These are phyloP conservation scores for Parazoanthus swiftii DNA, from an alignment of 92 coral and sea anemone species.

Conservation along the genomic window DNA sequence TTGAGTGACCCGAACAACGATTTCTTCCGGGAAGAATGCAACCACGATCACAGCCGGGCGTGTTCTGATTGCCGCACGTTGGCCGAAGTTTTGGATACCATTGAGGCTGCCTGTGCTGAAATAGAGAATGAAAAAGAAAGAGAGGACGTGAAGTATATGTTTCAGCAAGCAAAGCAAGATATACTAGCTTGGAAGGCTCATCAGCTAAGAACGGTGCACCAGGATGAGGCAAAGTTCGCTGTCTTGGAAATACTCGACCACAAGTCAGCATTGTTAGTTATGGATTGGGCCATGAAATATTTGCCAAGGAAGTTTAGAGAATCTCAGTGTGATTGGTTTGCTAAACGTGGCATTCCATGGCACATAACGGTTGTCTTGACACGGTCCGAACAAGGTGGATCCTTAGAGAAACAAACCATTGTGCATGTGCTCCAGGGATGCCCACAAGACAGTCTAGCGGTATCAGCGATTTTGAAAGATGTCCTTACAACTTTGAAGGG, in stretches of 20 bases:
- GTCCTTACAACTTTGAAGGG: conserved; percentile 21
- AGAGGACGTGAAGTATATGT: conserved; percentile 27
- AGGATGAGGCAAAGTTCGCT: conserved; percentile 46
- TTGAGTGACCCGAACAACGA: conserved; percentile 38
- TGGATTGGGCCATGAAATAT: conserved; percentile 51
- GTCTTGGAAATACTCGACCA: conserved; percentile 35
- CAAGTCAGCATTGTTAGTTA: conserved; percentile 36
- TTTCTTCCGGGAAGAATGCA: conserved; percentile 16
- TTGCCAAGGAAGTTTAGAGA: conserved; percentile 34
- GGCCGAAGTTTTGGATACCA: conserved; percentile 12
- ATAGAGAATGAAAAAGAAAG: neutral
- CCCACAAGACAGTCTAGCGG: conserved; percentile 43
- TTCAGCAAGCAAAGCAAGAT: conserved; percentile 28
- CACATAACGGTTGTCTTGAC: conserved; percentile 38
- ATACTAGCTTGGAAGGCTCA: conserved; percentile 48
- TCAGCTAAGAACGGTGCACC: conserved; percentile 51
- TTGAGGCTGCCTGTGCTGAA: conserved; percentile 35
- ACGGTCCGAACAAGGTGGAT: conserved; percentile 23
- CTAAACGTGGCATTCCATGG: conserved; percentile 52
- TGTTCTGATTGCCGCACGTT: conserved; percentile 36
- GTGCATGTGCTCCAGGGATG: conserved; percentile 46
- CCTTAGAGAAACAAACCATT: conserved; percentile 28
- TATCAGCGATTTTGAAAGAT: conserved; percentile 33
- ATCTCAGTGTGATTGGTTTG: conserved; percentile 46
- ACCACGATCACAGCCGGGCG: conserved; percentile 30